A percentile compares a stretch with the other conserved stretches of the same genome.
phyloP scores from a whole-genome alignment of 2,797 vertebrate species.

The Fundulus diaphanus region DNA sequence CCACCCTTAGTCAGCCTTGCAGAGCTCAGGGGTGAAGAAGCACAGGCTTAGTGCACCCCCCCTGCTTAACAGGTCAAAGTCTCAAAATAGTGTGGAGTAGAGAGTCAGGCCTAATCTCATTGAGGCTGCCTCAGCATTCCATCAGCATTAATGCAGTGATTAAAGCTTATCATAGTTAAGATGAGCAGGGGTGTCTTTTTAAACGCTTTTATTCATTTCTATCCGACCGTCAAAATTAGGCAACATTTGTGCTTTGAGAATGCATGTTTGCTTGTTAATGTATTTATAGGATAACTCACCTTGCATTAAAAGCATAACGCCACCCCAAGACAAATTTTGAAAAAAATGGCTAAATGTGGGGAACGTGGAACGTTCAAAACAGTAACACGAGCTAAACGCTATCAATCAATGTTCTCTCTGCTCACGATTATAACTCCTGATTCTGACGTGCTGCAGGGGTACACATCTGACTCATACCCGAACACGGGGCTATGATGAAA shows the following conservation, averaged over 20 bases:
- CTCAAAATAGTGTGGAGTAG: constrained; percentile 60
- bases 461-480: too few species aligned
- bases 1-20: constrained; percentile 43
- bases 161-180: constrained; percentile 55
- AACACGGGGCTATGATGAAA: too few species aligned
- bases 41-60: constrained; percentile 29
- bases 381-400: too few species aligned
- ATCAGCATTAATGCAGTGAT: constrained; percentile 69
- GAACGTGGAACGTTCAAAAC: too few species aligned
- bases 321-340: too few species aligned
- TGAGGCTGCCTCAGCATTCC: constrained; percentile 58
- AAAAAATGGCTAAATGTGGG: too few species aligned
- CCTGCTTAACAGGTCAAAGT: constrained; percentile 67
- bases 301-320: too few species aligned
- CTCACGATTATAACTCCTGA: too few species aligned
- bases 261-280: neutral
- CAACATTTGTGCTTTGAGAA: constrained; percentile 35
- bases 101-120: constrained; percentile 63
- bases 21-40: constrained; percentile 53
- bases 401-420: too few species aligned
- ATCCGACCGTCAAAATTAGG: constrained; percentile 47
- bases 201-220: constrained; percentile 28
- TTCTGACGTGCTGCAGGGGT: too few species aligned
- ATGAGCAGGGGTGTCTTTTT: constrained; percentile 53
- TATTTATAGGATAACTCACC: too few species aligned